A percentile compares a stretch with the other conserved stretches of the same genome.
Evolutionary conservation across 2,888 invertebrate genomes (phyloP).

Genomic region (Smittia aterrima): DNA sequence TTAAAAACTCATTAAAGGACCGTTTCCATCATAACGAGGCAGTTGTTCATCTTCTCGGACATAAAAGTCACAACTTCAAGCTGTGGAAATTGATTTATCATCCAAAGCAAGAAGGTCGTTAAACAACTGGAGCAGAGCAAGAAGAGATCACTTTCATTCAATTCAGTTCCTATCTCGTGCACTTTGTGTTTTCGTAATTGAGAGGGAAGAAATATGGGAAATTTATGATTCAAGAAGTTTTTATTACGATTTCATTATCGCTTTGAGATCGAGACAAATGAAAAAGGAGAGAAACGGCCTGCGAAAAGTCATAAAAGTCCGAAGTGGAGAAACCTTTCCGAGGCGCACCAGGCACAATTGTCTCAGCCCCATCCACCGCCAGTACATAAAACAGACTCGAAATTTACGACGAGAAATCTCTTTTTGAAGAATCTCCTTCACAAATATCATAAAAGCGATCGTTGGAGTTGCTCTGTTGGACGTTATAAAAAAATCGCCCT

Average conservation of each 20-base stretch:
- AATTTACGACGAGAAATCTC: constrained; percentile 2
- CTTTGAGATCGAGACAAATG: constrained; percentile 4
- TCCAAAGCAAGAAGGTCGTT: background rate
- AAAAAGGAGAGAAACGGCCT: background rate
- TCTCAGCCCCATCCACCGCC: background rate
- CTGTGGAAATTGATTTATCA: constrained; percentile 7
- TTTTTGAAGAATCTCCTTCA: constrained; percentile 12
- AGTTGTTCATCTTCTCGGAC: too few relatives aligned
- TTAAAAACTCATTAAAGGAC: too few relatives aligned
- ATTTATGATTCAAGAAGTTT: constrained; percentile 23
- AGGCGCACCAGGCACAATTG: background rate
- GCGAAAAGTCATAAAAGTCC: background rate
- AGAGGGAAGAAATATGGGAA: background rate
- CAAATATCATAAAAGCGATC: background rate
- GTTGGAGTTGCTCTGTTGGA: background rate
- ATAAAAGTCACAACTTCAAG: background rate
- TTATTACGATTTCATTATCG: constrained; percentile 13
- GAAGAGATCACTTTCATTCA: constrained; percentile 13
- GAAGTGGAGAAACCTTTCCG: background rate
- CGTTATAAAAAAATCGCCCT: constrained; percentile 20
- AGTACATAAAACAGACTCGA: constrained; percentile 9
- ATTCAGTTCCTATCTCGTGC: background rate
- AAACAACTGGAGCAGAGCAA: constrained; percentile 14
- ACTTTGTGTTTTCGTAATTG: background rate
- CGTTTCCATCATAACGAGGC: background rate